phyloP scores from a whole-genome alignment of 2,888 invertebrate genomes.

The Hylaea fasciaria region DNA sequence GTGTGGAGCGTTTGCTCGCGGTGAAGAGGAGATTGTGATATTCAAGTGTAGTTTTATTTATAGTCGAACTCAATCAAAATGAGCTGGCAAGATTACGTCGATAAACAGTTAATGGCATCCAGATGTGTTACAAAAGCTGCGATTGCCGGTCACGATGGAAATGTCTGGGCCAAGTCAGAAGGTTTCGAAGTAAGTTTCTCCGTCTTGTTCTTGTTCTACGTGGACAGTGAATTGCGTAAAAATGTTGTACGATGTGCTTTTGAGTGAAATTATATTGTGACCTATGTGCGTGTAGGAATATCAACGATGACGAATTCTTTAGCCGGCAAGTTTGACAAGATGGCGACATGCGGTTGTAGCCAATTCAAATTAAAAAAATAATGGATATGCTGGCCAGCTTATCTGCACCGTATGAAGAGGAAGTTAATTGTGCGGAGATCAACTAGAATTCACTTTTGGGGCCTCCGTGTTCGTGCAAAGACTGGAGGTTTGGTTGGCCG shows the following conservation, averaged over 20 bases:
- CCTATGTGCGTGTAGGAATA: slow-evolving; percentile 52
- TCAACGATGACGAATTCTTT: slow-evolving; percentile 68
- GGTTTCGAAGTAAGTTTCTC: slow-evolving; percentile 94
- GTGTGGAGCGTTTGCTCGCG: slow-evolving; percentile 84
- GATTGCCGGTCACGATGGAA: slow-evolving; percentile 97
- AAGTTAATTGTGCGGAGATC: slow-evolving; percentile 8
- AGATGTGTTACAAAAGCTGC: slow-evolving; percentile 97
- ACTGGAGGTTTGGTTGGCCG: not conserved
- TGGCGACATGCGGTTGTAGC: slow-evolving; percentile 82
- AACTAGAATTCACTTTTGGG: slow-evolving; percentile 4
- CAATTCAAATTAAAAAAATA: slow-evolving; percentile 62
- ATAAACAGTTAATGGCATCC: slow-evolving; percentile 98
- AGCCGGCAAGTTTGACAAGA: slow-evolving; percentile 81
- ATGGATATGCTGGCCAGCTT: slow-evolving; percentile 29
- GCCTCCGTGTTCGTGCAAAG: not conserved
- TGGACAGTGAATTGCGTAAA: slow-evolving; percentile 61
- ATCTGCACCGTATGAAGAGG: slow-evolving; percentile 8
- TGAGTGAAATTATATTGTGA: slow-evolving; percentile 56
- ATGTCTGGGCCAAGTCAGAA: slow-evolving; percentile 97
- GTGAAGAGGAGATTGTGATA: slow-evolving; percentile 79
- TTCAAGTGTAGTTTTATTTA: slow-evolving; percentile 83
- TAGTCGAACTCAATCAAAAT: slow-evolving; percentile 87
- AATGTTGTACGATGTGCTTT: slow-evolving; percentile 43
- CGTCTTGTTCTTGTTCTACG: slow-evolving; percentile 57
- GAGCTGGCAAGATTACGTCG: slow-evolving; percentile 99